These are phyloP conservation scores for Cryptotermes secundus DNA, from an alignment of 1,140 invertebrate species.

Conservation along the genomic window DNA sequence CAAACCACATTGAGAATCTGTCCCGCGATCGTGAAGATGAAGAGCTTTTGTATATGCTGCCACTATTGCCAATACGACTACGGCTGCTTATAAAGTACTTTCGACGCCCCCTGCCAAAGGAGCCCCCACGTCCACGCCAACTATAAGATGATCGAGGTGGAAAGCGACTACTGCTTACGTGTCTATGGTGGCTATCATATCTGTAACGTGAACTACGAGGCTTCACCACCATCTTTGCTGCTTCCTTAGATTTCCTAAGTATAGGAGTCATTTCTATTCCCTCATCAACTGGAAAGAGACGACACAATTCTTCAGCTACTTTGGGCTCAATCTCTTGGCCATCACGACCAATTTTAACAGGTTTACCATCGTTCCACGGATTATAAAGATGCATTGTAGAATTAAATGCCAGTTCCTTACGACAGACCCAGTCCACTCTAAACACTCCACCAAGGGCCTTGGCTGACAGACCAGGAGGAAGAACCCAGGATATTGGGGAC, in stretches of 20 bases:
- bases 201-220: constrained; percentile 39
- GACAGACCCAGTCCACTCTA: constrained; percentile 94
- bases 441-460: constrained; percentile 94
- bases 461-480: constrained; percentile 90
- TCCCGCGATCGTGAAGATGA: constrained; percentile 53
- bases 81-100: constrained; percentile 53
- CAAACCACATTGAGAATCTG: constrained; percentile 50
- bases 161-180: constrained; percentile 41
- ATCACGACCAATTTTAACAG: constrained; percentile 97
- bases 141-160: constrained; percentile 37
- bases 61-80: constrained; percentile 48
- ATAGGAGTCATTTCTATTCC: constrained; percentile 90
- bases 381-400: constrained; percentile 93
- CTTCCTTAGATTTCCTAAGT: constrained; percentile 83
- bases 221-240: constrained; percentile 59
- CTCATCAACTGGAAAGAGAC: constrained; percentile 91
- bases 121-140: constrained; percentile 46
- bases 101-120: constrained; percentile 50
- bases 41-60: constrained; percentile 53
- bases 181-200: constrained; percentile 50
- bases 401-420: constrained; percentile 90
- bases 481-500: constrained; percentile 88
- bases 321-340: constrained; percentile 96
- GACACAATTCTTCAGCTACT: constrained; percentile 91
- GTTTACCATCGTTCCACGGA: constrained; percentile 98